Conservation (phyloP, 2,797 vertebrate genomes). For the Acanthis flammea region DNA sequence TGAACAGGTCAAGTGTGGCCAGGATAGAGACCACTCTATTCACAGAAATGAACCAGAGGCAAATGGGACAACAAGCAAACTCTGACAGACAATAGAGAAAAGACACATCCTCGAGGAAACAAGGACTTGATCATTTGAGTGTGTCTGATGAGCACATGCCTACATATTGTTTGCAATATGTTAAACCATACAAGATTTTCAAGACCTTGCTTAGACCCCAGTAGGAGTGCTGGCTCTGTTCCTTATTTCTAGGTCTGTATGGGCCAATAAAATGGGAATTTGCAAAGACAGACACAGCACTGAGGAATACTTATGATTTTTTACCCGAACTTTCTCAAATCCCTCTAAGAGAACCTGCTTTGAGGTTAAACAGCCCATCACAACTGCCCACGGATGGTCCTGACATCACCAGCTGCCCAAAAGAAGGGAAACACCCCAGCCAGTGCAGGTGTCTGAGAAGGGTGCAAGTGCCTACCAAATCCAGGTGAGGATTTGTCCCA, state of each 20-base stretch:
- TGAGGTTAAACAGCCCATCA: neutral
- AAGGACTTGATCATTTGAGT: neutral
- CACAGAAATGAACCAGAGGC: neutral
- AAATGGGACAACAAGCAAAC: neutral
- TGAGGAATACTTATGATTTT: neutral
- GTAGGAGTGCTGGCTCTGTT: neutral
- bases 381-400: fast-evolving
- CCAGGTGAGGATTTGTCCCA: neutral
- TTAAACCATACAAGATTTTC: neutral
- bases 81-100: neutral
- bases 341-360: neutral
- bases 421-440: neutral
- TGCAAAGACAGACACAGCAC: neutral
- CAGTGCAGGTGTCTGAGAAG: neutral
- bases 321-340: neutral
- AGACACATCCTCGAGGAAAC: neutral
- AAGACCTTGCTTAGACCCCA: neutral
- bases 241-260: neutral
- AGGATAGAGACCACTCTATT: neutral
- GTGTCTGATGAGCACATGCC: neutral
- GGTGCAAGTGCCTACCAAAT: neutral
- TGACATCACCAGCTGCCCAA: neutral
- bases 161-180: neutral
- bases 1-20: neutral
- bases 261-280: neutral